These are phyloP conservation scores for Sweltsa coloradensis DNA, from an alignment of 1,140 invertebrate species.

Conservation along the genomic window DNA sequence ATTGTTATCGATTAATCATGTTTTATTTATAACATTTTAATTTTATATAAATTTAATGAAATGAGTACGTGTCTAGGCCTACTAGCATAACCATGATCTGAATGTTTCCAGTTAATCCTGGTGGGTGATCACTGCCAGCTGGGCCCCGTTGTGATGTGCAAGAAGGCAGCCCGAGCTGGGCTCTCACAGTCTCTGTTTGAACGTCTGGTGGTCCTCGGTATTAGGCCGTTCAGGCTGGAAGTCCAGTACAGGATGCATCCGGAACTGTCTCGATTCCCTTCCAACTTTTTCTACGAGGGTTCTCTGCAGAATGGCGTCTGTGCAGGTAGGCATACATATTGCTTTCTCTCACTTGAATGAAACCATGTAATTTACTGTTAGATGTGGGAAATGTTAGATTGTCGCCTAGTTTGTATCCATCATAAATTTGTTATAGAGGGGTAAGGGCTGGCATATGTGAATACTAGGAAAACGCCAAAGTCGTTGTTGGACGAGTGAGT, in stretches of 20 bases:
- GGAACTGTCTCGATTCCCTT: conserved; percentile 91
- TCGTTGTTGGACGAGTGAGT: too few species aligned
- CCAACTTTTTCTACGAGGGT: conserved; percentile 99
- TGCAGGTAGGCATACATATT: conserved; percentile 39
- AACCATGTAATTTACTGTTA: background rate
- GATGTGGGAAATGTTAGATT: too few species aligned
- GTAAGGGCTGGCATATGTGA: too few species aligned
- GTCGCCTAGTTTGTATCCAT: too few species aligned
- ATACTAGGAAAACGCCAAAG: too few species aligned
- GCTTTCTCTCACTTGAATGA: background rate
- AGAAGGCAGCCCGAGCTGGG: conserved; percentile 94
- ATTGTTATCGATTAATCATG: too few species aligned
- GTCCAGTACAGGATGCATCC: conserved; percentile 99
- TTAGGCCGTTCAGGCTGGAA: conserved; percentile 86
- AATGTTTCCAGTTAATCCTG: conserved; percentile 62
- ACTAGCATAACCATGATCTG: too few species aligned
- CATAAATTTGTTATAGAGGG: too few species aligned
- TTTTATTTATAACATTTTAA: too few species aligned
- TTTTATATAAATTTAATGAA: too few species aligned
- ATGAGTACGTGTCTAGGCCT: too few species aligned
- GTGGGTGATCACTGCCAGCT: conserved; percentile 99
- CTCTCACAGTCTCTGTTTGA: conserved; percentile 97
- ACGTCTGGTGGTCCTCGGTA: conserved; percentile 89
- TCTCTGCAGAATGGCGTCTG: conserved; percentile 97
- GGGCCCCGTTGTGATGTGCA: conserved; percentile 98